phyloP scores from a whole-genome alignment of 2,797 vertebrate species.

The Lutra lutra region DNA sequence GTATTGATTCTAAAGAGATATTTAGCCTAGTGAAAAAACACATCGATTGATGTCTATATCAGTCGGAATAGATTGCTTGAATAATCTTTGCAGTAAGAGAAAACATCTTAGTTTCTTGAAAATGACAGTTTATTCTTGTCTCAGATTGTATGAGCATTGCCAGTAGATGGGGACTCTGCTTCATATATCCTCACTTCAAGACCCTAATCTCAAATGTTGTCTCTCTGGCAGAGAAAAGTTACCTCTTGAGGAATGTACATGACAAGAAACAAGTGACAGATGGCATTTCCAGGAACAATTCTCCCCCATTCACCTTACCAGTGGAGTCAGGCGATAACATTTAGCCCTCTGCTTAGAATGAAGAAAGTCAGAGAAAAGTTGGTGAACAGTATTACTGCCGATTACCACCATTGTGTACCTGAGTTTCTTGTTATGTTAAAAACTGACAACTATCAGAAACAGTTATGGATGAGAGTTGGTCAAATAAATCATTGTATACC shows the following conservation, averaged over 20 bases:
- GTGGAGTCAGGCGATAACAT: too few species aligned
- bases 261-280: not conserved
- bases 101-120: not conserved
- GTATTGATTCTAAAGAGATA: not conserved
- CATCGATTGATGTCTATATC: too few species aligned
- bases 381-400: not conserved
- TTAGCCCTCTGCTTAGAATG: not conserved
- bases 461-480: fast-evolving
- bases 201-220: not conserved
- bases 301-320: too few species aligned
- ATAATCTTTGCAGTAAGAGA: not conserved
- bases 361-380: not conserved
- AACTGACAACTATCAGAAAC: not conserved
- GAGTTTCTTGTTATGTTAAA: not conserved
- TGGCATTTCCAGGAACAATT: not conserved
- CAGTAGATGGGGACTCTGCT: not conserved
- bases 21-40: not conserved
- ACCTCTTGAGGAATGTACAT: not conserved
- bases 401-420: fast-evolving
- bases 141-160: fast-evolving
- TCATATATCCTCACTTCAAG: not conserved
- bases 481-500: not conserved
- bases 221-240: not conserved
- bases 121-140: not conserved
- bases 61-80: not conserved